phyloP scores from a whole-genome alignment of 2,888 invertebrate genomes.

The Ochropleura plecta region DNA sequence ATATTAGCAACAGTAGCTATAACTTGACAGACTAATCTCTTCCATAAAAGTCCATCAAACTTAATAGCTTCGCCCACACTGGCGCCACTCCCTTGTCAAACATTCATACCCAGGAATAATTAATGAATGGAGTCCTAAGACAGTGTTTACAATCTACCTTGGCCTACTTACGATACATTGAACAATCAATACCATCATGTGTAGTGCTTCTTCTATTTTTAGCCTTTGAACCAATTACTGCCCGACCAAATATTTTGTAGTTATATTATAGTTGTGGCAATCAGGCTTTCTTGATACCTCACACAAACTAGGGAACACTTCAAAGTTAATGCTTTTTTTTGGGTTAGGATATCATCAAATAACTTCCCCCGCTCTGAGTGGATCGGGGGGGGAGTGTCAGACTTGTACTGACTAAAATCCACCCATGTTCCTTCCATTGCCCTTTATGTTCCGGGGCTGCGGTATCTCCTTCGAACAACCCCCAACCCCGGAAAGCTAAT shows the following conservation, averaged over 20 bases:
- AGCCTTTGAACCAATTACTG: not conserved
- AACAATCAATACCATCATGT: not conserved
- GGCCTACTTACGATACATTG: not conserved
- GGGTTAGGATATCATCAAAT: too few species aligned
- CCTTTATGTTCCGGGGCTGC: too few species aligned
- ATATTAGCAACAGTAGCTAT: not conserved
- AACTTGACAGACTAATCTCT: conserved; percentile 18
- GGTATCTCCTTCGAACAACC: too few species aligned
- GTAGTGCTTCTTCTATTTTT: not conserved
- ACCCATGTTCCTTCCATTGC: too few species aligned
- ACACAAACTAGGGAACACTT: not conserved
- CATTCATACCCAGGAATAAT: conserved; percentile 10
- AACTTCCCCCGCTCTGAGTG: too few species aligned
- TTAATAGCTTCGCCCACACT: conserved; percentile 21
- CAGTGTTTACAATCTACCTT: not conserved
- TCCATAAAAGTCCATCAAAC: conserved; percentile 20
- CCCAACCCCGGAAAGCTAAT: not conserved
- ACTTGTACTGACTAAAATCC: too few species aligned
- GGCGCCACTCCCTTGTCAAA: conserved; percentile 26
- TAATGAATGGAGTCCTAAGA: conserved; percentile 25
- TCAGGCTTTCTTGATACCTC: not conserved
- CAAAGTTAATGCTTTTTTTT: not conserved
- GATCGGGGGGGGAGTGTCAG: too few species aligned
- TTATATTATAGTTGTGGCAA: not conserved
- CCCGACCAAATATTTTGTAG: not conserved